phyloP scores from a whole-genome alignment of 2,797 vertebrate species.

The Erethizon dorsatum region DNA sequence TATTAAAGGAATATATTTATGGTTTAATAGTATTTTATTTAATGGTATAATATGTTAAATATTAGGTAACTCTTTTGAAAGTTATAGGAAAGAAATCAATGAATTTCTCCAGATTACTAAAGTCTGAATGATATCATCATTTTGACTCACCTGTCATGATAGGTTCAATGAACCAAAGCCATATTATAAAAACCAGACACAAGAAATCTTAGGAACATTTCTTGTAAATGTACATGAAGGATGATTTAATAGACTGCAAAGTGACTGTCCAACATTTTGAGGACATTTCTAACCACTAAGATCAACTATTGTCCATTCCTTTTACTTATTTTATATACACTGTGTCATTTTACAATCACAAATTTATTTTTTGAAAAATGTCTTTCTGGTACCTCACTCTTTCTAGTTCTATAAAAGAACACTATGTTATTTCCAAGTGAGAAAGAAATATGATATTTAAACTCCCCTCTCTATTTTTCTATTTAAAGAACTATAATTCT shows the following conservation, averaged over 20 bases:
- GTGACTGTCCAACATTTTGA: background rate
- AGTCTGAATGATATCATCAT: background rate
- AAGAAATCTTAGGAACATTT: background rate
- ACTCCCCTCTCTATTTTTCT: background rate
- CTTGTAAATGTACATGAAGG: background rate
- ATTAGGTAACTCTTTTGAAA: slow-evolving; percentile 53
- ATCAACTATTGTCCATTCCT: background rate
- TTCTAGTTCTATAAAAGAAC: slow-evolving; percentile 18
- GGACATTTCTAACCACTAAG: background rate
- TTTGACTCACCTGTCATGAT: background rate
- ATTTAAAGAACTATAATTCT: slow-evolving; percentile 49
- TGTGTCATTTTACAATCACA: background rate
- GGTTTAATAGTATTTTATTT: slow-evolving; percentile 30
- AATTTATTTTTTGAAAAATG: background rate
- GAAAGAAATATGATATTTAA: slow-evolving; percentile 11
- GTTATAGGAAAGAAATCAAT: slow-evolving; percentile 8
- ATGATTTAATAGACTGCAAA: background rate
- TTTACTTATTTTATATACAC: slow-evolving; percentile 8
- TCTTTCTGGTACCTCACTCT: background rate
- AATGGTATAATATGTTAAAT: slow-evolving; percentile 9
- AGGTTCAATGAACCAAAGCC: slow-evolving; percentile 20
- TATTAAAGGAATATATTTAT: background rate
- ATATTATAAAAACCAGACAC: background rate
- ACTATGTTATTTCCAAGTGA: background rate
- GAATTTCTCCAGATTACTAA: slow-evolving; percentile 21